phyloP scores from a whole-genome alignment of 2,888 invertebrate genomes.

The Sphaerophoria taeniata region DNA sequence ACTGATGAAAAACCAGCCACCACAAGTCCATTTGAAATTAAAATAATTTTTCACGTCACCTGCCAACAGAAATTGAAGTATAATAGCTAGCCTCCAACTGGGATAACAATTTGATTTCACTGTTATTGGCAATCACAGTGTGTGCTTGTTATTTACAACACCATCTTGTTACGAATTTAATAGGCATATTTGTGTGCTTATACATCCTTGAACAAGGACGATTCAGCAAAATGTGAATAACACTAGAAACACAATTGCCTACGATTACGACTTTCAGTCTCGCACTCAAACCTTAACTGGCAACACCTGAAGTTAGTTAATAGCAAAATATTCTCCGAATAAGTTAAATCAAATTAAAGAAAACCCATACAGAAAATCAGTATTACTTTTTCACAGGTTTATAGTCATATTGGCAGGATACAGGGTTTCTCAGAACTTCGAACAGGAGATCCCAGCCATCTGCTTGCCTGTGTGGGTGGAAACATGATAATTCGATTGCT shows the following conservation, averaged over 20 bases:
- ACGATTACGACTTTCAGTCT: neutral
- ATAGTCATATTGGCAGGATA: neutral
- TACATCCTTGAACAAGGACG: slow-evolving; percentile 9
- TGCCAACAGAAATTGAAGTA: neutral
- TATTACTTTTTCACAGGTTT: neutral
- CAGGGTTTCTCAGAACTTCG: no score
- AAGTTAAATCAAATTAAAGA: neutral
- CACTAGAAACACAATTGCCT: neutral
- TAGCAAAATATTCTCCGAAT: slow-evolving; percentile 3
- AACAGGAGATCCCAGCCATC: neutral
- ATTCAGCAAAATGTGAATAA: neutral
- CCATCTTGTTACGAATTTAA: slow-evolving; percentile 20
- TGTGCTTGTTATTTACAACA: slow-evolving; percentile 14
- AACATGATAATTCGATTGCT: neutral
- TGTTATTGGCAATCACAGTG: slow-evolving; percentile 14
- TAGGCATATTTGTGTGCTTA: neutral
- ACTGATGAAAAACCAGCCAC: neutral
- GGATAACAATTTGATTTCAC: slow-evolving; percentile 10
- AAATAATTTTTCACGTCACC: neutral
- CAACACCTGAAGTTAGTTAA: slow-evolving; percentile 16
- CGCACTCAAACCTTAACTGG: neutral
- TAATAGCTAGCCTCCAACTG: slow-evolving; percentile 10
- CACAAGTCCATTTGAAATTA: neutral
- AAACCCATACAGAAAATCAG: no score
- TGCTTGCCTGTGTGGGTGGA: neutral